phyloP scores from a whole-genome alignment of 1,140 invertebrate species.

The Drosophila pseudoobscura region DNA sequence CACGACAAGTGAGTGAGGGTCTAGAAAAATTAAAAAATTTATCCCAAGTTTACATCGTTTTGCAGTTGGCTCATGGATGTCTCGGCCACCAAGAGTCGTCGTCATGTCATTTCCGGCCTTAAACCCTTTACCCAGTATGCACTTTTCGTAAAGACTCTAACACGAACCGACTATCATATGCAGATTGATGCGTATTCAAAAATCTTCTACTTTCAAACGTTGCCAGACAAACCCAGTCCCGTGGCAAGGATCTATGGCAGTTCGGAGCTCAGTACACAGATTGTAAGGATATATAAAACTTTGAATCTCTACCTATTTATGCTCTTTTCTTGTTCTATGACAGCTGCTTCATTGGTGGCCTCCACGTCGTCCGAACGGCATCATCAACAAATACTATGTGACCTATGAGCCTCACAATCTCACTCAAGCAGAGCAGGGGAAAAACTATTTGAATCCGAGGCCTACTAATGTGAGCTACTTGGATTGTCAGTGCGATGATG shows the following conservation, averaged over 20 bases:
- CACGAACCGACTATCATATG: conserved; percentile 88
- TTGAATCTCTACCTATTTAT: neutral
- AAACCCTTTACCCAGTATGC: conserved; percentile 95
- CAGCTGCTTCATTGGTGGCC: conserved; percentile 76
- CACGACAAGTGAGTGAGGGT: conserved; percentile 84
- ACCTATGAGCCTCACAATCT: conserved; percentile 45
- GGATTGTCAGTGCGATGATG: conserved; percentile 51
- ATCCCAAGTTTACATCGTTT: neutral
- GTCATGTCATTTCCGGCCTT: conserved; percentile 86
- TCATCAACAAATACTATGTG: conserved; percentile 59
- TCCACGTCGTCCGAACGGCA: conserved; percentile 63
- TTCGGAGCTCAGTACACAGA: conserved; percentile 43
- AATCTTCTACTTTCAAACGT: conserved; percentile 92
- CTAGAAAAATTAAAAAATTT: neutral
- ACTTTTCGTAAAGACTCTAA: conserved; percentile 94
- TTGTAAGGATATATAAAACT: conserved; percentile 42
- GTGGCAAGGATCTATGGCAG: conserved; percentile 52
- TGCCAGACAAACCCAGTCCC: conserved; percentile 57
- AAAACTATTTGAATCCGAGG: conserved; percentile 34
- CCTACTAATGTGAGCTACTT: neutral
- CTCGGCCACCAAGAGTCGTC: conserved; percentile 52
- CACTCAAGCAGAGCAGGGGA: conserved; percentile 27
- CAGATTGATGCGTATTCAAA: conserved; percentile 88
- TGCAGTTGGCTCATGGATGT: conserved; percentile 83
- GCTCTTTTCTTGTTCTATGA: neutral